These are phyloP conservation scores for Smithornis capensis DNA, from an alignment of 2,113 vertebrate species.

Conservation along the genomic window DNA sequence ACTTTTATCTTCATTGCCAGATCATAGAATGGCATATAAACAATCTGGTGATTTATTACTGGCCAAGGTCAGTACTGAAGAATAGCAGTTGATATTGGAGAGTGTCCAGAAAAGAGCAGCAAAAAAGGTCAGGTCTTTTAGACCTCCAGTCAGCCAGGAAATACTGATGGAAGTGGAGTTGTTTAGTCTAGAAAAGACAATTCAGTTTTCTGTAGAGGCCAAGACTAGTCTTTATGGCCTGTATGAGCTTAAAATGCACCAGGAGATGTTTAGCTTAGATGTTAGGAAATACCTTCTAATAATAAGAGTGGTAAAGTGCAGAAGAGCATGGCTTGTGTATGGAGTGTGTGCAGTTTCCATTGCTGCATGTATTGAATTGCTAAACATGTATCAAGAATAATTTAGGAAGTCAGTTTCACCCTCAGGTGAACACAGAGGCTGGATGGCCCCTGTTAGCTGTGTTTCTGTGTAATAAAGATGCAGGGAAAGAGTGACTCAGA, in stretches of 20 bases:
- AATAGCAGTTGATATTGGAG: constrained; percentile 3
- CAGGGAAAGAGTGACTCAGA: constrained; percentile 19
- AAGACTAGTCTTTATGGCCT: background rate
- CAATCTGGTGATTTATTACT: background rate
- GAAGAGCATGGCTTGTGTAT: background rate
- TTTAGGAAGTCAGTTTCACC: background rate
- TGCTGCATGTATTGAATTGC: background rate
- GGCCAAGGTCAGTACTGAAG: background rate
- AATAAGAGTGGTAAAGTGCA: background rate
- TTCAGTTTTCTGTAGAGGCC: background rate
- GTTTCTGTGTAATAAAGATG: background rate
- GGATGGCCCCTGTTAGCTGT: background rate
- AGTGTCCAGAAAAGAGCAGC: background rate
- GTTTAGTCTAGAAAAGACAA: constrained; percentile 45
- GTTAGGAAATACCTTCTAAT: background rate
- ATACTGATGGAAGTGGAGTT: constrained; percentile 4
- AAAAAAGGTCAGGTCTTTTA: constrained; percentile 4
- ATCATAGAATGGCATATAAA: background rate
- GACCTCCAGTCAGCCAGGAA: constrained; percentile 21
- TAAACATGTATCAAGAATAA: background rate
- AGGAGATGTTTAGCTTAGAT: background rate
- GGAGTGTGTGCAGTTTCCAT: background rate
- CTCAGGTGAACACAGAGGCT: background rate
- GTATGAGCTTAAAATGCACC: background rate
- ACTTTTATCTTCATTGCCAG: background rate